Conservation (phyloP, 1,140 invertebrate species). For the Hetaerina americana region DNA sequence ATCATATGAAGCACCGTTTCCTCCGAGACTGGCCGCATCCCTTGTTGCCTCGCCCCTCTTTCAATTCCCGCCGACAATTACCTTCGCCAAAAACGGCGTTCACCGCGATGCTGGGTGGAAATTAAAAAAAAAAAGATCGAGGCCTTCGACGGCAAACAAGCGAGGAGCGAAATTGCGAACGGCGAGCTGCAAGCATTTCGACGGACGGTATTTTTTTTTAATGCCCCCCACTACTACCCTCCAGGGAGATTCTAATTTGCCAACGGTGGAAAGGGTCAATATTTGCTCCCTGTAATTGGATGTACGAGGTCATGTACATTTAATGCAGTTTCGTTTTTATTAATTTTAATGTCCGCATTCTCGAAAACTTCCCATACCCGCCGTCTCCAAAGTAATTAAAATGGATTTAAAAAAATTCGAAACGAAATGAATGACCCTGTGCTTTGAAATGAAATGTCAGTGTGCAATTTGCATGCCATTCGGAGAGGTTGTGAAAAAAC, state of each 20-base stretch:
- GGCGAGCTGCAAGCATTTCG: too few species aligned
- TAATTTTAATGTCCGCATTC: background rate
- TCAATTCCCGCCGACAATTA: background rate
- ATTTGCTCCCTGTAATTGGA: background rate
- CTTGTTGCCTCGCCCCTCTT: background rate
- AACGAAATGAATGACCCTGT: too few species aligned
- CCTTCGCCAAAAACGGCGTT: background rate
- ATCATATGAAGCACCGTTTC: background rate
- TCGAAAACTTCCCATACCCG: too few species aligned
- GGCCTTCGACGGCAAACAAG: background rate
- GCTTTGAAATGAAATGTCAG: too few species aligned
- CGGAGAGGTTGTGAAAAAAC: too few species aligned
- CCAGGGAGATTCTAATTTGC: too few species aligned
- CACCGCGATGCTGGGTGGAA: too few species aligned
- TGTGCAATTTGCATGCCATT: too few species aligned
- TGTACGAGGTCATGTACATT: background rate
- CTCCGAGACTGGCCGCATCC: background rate
- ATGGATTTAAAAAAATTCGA: too few species aligned
- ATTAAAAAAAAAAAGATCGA: background rate
- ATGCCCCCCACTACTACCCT: too few species aligned
- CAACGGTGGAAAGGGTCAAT: too few species aligned
- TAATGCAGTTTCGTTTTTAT: background rate
- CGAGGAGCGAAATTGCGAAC: background rate
- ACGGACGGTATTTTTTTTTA: background rate
- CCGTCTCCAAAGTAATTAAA: too few species aligned